These are phyloP conservation scores for Nasonia vitripennis DNA, from an alignment of 1,140 invertebrate genomes.

Conservation along the genomic window DNA sequence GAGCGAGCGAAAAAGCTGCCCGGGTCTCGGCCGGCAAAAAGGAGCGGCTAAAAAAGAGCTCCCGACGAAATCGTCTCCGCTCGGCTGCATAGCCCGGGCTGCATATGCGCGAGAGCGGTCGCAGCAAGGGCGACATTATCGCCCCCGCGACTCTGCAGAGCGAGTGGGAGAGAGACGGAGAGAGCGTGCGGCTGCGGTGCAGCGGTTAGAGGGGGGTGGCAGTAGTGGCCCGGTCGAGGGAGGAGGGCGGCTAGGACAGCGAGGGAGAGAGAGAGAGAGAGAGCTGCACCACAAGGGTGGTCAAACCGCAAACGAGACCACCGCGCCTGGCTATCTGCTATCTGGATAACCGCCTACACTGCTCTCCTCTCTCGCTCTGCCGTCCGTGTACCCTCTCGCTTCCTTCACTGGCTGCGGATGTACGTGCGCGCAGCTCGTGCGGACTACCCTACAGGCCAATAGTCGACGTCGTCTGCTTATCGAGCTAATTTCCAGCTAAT, in stretches of 20 bases:
- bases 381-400: neutral
- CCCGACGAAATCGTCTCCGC: neutral
- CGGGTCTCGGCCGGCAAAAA: neutral
- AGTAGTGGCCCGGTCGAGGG: conserved; percentile 60
- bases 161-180: neutral
- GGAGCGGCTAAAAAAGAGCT: neutral
- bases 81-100: conserved; percentile 53
- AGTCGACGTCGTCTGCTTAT: conserved; percentile 56
- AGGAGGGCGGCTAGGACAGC: conserved; percentile 63
- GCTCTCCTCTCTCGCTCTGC: conserved; percentile 31
- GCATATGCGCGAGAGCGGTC: conserved; percentile 50
- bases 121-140: conserved; percentile 65
- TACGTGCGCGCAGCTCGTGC: neutral
- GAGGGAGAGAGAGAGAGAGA: too few species aligned
- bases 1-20: neutral
- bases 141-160: conserved; percentile 46
- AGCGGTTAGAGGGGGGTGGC: conserved; percentile 57
- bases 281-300: conserved; percentile 69
- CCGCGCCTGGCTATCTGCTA: conserved; percentile 72
- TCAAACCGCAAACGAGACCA: conserved; percentile 72
- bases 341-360: conserved; percentile 71
- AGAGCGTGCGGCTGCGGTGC: conserved; percentile 55
- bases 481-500: conserved; percentile 60
- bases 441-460: conserved; percentile 46
- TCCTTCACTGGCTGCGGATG: neutral